A percentile compares a stretch with the other conserved stretches of the same genome.
Conservation (phyloP, 2,797 vertebrate genomes). For the Enteromius trimaculatus region DNA sequence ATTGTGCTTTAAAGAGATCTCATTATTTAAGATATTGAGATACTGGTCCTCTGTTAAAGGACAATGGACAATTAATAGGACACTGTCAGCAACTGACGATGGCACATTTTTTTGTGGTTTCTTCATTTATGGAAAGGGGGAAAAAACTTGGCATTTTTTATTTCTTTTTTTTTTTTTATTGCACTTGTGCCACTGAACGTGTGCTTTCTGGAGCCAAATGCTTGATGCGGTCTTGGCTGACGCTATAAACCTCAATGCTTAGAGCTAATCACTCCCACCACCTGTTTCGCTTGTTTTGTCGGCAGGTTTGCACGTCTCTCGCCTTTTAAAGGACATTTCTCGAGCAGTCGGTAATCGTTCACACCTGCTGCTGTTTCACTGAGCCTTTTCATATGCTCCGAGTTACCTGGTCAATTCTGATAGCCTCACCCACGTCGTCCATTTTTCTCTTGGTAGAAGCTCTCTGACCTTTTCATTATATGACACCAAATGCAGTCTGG, state of each 20-base stretch:
- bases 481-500: conserved; percentile 15
- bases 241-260: conserved; percentile 18
- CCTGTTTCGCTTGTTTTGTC: conserved; percentile 37
- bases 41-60: neutral
- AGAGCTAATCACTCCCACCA: conserved; percentile 40
- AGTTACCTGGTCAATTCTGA: conserved; percentile 25
- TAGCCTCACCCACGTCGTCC: neutral
- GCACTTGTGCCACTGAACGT: conserved; percentile 1
- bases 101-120: neutral
- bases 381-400: neutral
- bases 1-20: neutral
- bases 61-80: neutral
- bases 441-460: neutral
- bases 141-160: neutral
- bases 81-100: neutral
- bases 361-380: conserved; percentile 22
- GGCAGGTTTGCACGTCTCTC: neutral
- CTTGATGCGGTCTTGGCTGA: conserved; percentile 24
- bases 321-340: conserved; percentile 20
- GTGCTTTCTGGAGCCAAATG: conserved; percentile 20
- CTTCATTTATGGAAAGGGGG: neutral
- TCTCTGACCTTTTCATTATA: conserved; percentile 6
- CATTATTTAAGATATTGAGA: neutral
- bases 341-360: conserved; percentile 7
- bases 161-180: neutral